A percentile compares a stretch with the other conserved stretches of the same genome.
These are phyloP conservation scores for Saturnia japonica DNA, from an alignment of 2,888 invertebrate genomes.

Conservation along the genomic window DNA sequence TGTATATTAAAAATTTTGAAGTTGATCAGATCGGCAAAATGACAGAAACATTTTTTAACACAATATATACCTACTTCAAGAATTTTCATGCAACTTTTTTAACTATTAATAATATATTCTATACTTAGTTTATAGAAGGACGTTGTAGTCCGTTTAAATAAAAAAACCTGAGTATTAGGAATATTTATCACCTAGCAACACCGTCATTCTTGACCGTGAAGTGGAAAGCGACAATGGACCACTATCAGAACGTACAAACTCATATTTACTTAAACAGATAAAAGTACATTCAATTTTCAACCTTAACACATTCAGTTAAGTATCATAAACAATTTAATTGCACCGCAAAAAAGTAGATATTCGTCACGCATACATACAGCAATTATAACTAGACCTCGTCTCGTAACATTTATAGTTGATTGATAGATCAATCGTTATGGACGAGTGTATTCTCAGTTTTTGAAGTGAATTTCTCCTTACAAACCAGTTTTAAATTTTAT, in stretches of 20 bases:
- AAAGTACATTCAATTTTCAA: conserved; percentile 33
- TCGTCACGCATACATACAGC: conserved; percentile 6
- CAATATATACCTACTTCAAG: no score
- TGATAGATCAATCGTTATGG: neutral
- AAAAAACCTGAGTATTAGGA: conserved; percentile 31
- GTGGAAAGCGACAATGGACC: conserved; percentile 66
- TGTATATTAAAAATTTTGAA: no score
- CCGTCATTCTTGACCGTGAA: conserved; percentile 74
- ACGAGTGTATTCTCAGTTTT: neutral
- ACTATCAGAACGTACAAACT: conserved; percentile 41
- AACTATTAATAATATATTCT: no score
- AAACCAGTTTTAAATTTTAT: conserved; percentile 2
- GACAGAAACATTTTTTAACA: no score
- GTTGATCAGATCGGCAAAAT: no score
- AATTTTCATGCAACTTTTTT: no score
- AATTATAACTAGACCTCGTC: conserved; percentile 32
- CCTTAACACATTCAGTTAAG: conserved; percentile 31
- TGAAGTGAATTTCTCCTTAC: conserved; percentile 6
- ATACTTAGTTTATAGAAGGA: no score
- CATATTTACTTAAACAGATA: conserved; percentile 25
- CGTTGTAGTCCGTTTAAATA: neutral
- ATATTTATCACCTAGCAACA: conserved; percentile 49
- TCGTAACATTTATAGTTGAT: neutral
- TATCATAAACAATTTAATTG: conserved; percentile 3
- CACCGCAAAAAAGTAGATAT: neutral